Percentiles rank a stretch among this genome's conserved stretches.
Conservation (phyloP, 2,888 invertebrate genomes). For the Nemotelus pantherinus region DNA sequence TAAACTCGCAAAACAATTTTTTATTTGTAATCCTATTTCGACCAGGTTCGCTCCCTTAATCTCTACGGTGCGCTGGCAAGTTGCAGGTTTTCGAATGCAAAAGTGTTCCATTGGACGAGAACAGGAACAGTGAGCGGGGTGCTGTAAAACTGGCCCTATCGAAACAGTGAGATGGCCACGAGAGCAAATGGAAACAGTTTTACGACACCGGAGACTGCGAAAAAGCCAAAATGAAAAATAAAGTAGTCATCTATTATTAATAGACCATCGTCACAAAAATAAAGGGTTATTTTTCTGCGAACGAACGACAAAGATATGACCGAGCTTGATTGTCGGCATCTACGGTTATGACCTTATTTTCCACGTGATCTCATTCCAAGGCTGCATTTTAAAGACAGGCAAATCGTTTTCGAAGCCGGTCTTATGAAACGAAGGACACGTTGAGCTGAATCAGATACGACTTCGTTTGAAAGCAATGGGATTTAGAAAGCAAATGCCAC, state of each 20-base stretch:
- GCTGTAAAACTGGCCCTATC: no score
- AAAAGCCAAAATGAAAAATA: constrained; percentile 38
- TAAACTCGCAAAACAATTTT: background rate
- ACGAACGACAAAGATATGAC: background rate
- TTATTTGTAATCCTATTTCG: constrained; percentile 3
- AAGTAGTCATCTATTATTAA: constrained; percentile 37
- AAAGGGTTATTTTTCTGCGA: constrained; percentile 18
- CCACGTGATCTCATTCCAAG: background rate
- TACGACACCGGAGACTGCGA: constrained; percentile 14
- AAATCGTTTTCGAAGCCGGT: no score
- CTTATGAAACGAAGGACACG: no score
- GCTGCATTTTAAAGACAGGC: background rate
- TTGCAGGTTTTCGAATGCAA: no score
- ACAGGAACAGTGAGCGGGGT: no score
- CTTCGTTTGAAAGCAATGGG: no score
- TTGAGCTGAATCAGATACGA: no score
- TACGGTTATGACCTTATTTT: background rate
- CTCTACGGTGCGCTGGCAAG: background rate
- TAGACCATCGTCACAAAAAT: constrained; percentile 25
- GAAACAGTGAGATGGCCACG: no score
- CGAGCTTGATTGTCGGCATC: background rate
- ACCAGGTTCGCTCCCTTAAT: background rate
- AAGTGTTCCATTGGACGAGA: no score
- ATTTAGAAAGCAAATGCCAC: no score
- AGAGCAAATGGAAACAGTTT: background rate